These are phyloP conservation scores for Calcarius lapponicus DNA, from an alignment of 2,797 vertebrate genomes.

Conservation along the genomic window DNA sequence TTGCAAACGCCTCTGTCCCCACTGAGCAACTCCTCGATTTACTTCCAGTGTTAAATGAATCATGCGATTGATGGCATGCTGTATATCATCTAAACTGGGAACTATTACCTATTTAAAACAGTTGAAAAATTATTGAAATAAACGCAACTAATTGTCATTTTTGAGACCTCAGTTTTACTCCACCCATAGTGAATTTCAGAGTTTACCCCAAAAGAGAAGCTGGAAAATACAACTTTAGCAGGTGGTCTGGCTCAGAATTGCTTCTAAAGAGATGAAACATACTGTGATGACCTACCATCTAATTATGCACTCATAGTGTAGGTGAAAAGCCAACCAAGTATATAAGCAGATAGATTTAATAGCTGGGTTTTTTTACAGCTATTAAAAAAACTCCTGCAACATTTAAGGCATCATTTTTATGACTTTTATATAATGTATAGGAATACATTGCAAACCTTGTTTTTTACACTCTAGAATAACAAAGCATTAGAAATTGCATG, in stretches of 20 bases:
- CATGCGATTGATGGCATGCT: slow-evolving; percentile 78
- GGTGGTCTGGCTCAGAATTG: neutral
- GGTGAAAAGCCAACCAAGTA: neutral
- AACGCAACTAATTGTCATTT: neutral
- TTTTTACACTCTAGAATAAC: neutral
- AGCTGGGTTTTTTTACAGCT: neutral
- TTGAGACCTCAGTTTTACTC: neutral
- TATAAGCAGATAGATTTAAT: neutral
- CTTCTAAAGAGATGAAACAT: neutral
- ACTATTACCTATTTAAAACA: slow-evolving; percentile 76
- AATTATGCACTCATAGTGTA: neutral
- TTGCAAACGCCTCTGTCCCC: slow-evolving; percentile 74
- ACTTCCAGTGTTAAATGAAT: slow-evolving; percentile 80
- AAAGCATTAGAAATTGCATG: neutral
- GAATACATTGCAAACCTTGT: neutral
- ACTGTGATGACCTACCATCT: neutral
- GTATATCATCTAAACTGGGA: slow-evolving; percentile 83
- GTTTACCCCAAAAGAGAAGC: neutral
- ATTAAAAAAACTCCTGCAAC: neutral
- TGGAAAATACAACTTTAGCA: neutral
- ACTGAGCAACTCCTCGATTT: slow-evolving; percentile 79
- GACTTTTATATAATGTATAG: neutral
- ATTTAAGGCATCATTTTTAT: neutral
- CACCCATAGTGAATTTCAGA: neutral
- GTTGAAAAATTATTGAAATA: neutral